phyloP scores from a whole-genome alignment of 2,888 invertebrate genomes.

The Ochlodes sylvanus region DNA sequence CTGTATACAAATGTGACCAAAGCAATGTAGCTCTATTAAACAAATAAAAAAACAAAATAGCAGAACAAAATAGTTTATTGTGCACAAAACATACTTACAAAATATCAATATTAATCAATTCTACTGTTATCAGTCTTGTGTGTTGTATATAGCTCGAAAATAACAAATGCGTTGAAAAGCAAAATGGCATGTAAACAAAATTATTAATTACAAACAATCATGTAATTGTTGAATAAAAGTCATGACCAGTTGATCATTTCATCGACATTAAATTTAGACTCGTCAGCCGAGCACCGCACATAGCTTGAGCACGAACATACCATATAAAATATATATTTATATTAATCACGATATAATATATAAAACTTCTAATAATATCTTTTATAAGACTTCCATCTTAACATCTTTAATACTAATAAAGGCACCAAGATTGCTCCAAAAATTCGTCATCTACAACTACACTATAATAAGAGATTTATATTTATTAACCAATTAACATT shows the following conservation, averaged over 20 bases:
- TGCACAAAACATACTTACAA: conserved; percentile 82
- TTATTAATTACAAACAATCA: conserved; percentile 49
- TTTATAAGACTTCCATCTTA: conserved; percentile 11
- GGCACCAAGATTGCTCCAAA: conserved; percentile 35
- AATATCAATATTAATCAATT: conserved; percentile 68
- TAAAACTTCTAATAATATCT: conserved; percentile 16
- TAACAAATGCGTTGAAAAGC: conserved; percentile 79
- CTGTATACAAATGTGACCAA: conserved; percentile 37
- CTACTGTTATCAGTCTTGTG: conserved; percentile 83
- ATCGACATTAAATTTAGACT: conserved; percentile 51
- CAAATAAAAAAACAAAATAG: conserved; percentile 66
- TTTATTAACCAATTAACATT: conserved; percentile 1
- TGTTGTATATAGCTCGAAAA: conserved; percentile 82
- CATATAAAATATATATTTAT: conserved; percentile 11
- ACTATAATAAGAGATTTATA: conserved; percentile 10
- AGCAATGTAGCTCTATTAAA: conserved; percentile 46
- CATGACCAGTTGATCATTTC: conserved; percentile 50
- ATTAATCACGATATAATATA: conserved; percentile 2
- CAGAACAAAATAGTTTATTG: conserved; percentile 79
- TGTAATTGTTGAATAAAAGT: conserved; percentile 45
- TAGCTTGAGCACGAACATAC: conserved; percentile 58
- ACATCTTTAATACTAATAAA: conserved; percentile 19
- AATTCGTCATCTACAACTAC: conserved; percentile 31
- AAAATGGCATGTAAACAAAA: conserved; percentile 51
- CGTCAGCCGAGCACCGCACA: conserved; percentile 61